Evolutionary conservation across 2,888 invertebrate genomes (phyloP).

Genomic region (Phengaris alcon): DNA sequence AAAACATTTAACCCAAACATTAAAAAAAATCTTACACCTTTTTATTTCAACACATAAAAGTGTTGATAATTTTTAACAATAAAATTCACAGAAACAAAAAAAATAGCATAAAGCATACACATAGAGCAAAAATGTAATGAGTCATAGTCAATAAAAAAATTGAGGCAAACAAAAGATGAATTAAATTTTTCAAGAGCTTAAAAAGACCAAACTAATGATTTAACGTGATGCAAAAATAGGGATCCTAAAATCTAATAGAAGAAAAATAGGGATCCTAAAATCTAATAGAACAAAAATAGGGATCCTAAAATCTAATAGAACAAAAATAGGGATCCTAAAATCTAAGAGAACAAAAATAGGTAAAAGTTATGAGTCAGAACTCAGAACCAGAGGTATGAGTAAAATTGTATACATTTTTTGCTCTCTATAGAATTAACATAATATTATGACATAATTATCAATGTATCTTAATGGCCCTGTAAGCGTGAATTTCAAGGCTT

Average conservation of each 20-base stretch:
- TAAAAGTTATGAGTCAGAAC: no score
- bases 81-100: neutral
- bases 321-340: no score
- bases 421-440: no score
- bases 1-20: neutral
- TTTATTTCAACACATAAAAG: neutral
- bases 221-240: neutral
- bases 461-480: no score
- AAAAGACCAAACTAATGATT: neutral
- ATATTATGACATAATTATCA: no score
- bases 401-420: neutral
- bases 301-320: no score
- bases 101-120: constrained; percentile 1
- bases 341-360: no score
- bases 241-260: no score
- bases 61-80: neutral
- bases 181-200: neutral
- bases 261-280: no score
- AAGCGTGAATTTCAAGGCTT: no score
- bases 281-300: no score
- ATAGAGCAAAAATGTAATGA: neutral
- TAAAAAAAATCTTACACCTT: neutral
- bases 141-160: neutral
- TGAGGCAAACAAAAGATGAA: neutral
- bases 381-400: neutral